Conservation (phyloP, 2,797 vertebrate species). For the Erpetoichthys calabaricus region DNA sequence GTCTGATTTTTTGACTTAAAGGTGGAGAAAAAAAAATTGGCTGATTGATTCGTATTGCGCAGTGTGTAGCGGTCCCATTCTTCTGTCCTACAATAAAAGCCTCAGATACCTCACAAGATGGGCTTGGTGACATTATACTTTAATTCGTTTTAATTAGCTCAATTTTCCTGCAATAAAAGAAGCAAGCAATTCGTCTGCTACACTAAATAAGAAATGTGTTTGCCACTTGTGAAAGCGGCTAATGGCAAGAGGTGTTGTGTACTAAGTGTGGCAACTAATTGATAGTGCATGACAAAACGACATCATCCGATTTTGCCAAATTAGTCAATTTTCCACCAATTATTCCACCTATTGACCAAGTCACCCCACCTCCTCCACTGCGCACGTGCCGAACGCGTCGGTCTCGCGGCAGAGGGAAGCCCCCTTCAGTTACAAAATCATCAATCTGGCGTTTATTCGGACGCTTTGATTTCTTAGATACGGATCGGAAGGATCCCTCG, state of each 20-base stretch:
- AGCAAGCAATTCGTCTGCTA: background rate
- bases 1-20: too few relatives aligned
- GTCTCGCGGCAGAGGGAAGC: background rate
- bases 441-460: too few relatives aligned
- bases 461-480: too few relatives aligned
- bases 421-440: too few relatives aligned
- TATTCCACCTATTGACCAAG: conserved; percentile 2
- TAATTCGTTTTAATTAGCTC: conserved; percentile 3
- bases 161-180: background rate
- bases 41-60: too few relatives aligned
- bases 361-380: conserved; percentile 1
- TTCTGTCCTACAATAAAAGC: background rate
- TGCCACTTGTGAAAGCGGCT: background rate
- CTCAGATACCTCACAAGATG: background rate
- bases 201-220: background rate
- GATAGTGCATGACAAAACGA: conserved; percentile 6
- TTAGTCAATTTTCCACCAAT: conserved; percentile 14
- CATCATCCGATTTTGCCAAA: conserved; percentile 11
- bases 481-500: too few relatives aligned
- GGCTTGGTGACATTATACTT: background rate
- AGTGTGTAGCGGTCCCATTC: too few relatives aligned
- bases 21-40: too few relatives aligned
- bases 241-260: conserved; percentile 3
- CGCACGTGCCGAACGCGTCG: conserved; percentile 1
- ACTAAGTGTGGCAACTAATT: conserved; percentile 6